Base-by-base conservation (phyloP, 2,113 vertebrate species). In the Ondatra zibethicus region DNA sequence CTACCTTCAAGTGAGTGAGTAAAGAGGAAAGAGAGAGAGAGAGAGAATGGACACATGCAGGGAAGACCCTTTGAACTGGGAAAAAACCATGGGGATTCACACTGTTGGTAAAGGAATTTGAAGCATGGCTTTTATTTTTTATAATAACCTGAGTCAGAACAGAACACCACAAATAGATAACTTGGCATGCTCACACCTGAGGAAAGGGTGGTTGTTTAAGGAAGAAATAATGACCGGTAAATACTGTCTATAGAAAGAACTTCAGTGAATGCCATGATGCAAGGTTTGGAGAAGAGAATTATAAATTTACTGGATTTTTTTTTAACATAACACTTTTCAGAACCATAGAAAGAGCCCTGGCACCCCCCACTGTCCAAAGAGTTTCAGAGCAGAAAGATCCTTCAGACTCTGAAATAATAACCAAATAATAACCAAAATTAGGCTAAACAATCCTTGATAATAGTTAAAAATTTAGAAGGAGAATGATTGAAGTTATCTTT, bases 161-260 rank as follows among this genome's bases (percentile, higher is more conserved):
- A 93, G 52, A 92, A 96, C 68, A 81, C 93, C 39, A 82, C 23
- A 8, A 95, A 80, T 52, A 93, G 93, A 86, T 92, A 73, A 63
- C 55, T 63, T 91, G 55, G 25, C 50, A 88, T 72, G 77, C 29
- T 87, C 36, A 55, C 42, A 91, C 76, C 63, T 90, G 91, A 89
- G 50, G 9, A 94, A 92, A 77, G 12, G 5, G 29, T 31, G 14
- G 12, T 84, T 87, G 29, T 73, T 95, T 72, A 93, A 94, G 14
- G 36, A 93, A 5, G 55, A 82, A 88, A 70, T 55, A 92, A 72
- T 14, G 16, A 58, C 55, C 55, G 42, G 65, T 63, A 3, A 55
- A 6, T 82, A 88, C 7, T 12, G 29, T 84, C 68, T 89, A 47
- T 81, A 47, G 70, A 93, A 91, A 92, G 17, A 91, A 89, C 52